Evolutionary conservation across 2,797 vertebrate genomes (phyloP).

Genomic region (Rhyacichthys aspro): DNA sequence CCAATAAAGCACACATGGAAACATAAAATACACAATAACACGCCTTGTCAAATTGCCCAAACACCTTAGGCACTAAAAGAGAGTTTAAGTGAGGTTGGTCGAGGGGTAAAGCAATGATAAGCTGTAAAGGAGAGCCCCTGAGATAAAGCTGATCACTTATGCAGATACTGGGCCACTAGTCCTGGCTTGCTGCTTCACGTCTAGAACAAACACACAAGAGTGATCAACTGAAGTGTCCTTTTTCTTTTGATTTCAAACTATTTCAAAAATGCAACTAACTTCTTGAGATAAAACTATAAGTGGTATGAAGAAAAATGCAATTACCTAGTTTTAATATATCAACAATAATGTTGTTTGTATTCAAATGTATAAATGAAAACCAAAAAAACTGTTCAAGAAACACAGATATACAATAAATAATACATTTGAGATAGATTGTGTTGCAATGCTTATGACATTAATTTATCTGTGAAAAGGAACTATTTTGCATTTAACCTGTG

Average conservation of each 20-base stretch:
- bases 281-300: background rate
- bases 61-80: slow-evolving; percentile 51
- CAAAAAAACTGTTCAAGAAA: background rate
- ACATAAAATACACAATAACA: slow-evolving; percentile 22
- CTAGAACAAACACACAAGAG: slow-evolving; percentile 37
- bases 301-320: too few relatives aligned
- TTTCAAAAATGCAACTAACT: background rate
- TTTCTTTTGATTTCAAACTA: slow-evolving; percentile 24
- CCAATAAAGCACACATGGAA: slow-evolving; percentile 42
- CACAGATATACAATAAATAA: background rate
- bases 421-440: too few relatives aligned
- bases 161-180: slow-evolving; percentile 54
- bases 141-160: slow-evolving; percentile 48
- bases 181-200: slow-evolving; percentile 64
- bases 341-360: too few relatives aligned
- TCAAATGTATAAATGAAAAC: background rate
- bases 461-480: slow-evolving; percentile 1
- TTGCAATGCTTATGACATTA: background rate
- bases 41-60: slow-evolving; percentile 18
- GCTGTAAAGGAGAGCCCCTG: slow-evolving; percentile 31
- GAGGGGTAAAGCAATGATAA: slow-evolving; percentile 24
- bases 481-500: slow-evolving; percentile 33
- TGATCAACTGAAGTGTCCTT: slow-evolving; percentile 27
- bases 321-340: too few relatives aligned
- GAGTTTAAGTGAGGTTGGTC: slow-evolving; percentile 23